Evolutionary conservation across 2,113 vertebrate genomes (phyloP), one percentile per base, ranked within the genome.

Genomic region (Hippopotamus amphibius): DNA sequence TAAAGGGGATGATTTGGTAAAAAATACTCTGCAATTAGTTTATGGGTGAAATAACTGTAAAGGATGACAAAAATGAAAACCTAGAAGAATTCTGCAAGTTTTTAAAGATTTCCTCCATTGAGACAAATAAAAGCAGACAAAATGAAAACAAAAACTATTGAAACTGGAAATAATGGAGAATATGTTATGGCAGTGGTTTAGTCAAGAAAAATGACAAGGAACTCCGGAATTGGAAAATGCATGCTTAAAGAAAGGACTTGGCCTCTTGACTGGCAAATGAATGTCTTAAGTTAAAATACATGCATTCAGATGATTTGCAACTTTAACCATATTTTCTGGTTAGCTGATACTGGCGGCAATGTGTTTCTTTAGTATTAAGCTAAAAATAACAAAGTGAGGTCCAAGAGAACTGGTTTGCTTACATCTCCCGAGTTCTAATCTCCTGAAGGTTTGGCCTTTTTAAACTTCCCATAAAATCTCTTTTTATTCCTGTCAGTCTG

Each of bases 1-100:
- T 28, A 93, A 88, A 77, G 66, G 28, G 61, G 46, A 59, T 57
- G 24, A 46, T 33, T 88, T 71, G 43, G 12, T 94, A 48, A 89
- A 50, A 83, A 71, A 53, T 66, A 15, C 14, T 77, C 90, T 88
- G 69, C 90, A 96, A 37, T 95, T 72, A 68, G 28, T 93, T 53
- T 93, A 65, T 15, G 11, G 43, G 19, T 90, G 61, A 91, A 74
- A 55, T 41, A 71, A 59, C 57, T 61, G 2, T 71, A 65, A 88
- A 76, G 59, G 63, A 55, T 0, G 43, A 63, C 50, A 50, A 77
- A 50, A 48, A 68, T 61, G 43, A 69, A 93, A 88, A 88, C n/a
- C 16, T 81, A 66, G 33, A 83, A 9, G 48, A 85, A 71, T 79
- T 85, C 50, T 95, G 19, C 41, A 93, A 71, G 10, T 24, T 86